These are phyloP conservation scores for Sturmia bella DNA, from an alignment of 2,888 invertebrate genomes.

Conservation along the genomic window DNA sequence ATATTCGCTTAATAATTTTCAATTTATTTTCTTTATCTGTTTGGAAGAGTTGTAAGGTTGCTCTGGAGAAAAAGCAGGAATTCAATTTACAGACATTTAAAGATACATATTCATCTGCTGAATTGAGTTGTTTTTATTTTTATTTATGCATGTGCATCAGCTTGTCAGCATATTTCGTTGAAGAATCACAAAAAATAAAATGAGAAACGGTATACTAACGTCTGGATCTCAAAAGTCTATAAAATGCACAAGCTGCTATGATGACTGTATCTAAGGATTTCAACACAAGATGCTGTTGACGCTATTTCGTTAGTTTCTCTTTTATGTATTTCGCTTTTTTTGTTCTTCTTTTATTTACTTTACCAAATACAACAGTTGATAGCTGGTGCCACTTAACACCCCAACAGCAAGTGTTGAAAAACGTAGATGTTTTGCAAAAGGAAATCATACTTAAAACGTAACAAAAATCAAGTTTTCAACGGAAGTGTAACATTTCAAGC, in stretches of 20 bases:
- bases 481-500: constrained; percentile 63
- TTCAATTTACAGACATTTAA: constrained; percentile 38
- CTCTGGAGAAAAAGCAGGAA: constrained; percentile 17
- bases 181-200: neutral
- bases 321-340: neutral
- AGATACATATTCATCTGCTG: constrained; percentile 17
- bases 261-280: constrained; percentile 43
- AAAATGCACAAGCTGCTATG: constrained; percentile 43
- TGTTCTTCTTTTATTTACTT: constrained; percentile 3
- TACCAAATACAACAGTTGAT: constrained; percentile 11
- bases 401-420: constrained; percentile 11
- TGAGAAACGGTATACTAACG: neutral
- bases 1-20: constrained; percentile 38
- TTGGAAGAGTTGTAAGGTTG: constrained; percentile 5
- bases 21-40: constrained; percentile 43
- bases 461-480: constrained; percentile 31
- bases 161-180: constrained; percentile 8
- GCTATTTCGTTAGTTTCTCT: constrained; percentile 2
- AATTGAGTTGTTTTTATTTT: constrained; percentile 17
- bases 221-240: constrained; percentile 44
- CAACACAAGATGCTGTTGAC: constrained; percentile 55
- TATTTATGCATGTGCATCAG: constrained; percentile 2
- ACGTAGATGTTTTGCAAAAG: constrained; percentile 1
- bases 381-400: neutral
- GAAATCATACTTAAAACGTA: constrained; percentile 14